Evolutionary conservation across 2,888 invertebrate genomes (phyloP).

Genomic region (Galerucella nymphaeae): DNA sequence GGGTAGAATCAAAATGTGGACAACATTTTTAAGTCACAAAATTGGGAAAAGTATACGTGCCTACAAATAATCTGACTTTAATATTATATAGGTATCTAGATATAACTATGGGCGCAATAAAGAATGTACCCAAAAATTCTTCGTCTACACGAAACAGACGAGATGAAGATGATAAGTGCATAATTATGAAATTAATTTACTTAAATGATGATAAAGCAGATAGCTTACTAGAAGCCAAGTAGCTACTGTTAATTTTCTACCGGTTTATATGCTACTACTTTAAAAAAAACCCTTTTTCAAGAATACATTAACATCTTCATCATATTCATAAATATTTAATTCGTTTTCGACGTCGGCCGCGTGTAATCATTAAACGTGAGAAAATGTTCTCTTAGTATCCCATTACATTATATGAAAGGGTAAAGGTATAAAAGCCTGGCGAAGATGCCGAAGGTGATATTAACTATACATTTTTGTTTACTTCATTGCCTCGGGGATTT

Average conservation of each 20-base stretch:
- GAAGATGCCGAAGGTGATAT: constrained; percentile 27
- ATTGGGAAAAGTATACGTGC: too few relatives aligned
- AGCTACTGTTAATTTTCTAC: not conserved
- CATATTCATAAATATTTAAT: constrained; percentile 40
- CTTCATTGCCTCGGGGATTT: constrained; percentile 25
- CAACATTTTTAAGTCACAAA: too few relatives aligned
- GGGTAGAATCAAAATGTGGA: too few relatives aligned
- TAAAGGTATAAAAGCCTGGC: constrained; percentile 24
- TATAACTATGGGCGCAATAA: too few relatives aligned
- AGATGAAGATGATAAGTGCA: not conserved
- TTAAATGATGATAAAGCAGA: not conserved
- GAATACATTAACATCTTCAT: constrained; percentile 25
- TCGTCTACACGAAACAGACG: too few relatives aligned
- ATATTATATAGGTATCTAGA: too few relatives aligned
- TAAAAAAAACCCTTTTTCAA: not conserved
- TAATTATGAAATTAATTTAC: not conserved
- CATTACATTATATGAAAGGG: constrained; percentile 38
- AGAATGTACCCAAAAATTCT: too few relatives aligned
- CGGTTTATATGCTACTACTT: not conserved
- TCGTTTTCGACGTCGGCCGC: constrained; percentile 25
- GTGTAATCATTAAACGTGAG: constrained; percentile 34
- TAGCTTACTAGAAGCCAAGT: not conserved
- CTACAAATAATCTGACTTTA: too few relatives aligned
- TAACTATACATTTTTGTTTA: constrained; percentile 32
- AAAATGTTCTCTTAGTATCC: constrained; percentile 34